Conservation (phyloP, 2,888 invertebrate genomes). For the Cotesia congregata region DNA sequence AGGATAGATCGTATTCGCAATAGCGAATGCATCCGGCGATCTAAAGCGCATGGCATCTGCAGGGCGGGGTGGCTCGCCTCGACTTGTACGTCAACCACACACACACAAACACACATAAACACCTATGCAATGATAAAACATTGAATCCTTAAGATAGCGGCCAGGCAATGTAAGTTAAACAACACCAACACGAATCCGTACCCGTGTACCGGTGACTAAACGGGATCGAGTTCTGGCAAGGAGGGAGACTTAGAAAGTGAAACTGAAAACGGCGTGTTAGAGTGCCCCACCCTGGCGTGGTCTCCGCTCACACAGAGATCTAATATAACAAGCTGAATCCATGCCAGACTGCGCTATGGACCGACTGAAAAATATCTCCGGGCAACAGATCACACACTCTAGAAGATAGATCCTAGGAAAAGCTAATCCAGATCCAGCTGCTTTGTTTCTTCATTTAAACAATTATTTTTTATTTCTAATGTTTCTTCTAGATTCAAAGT, state of each 20-base stretch:
- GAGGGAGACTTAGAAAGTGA: slow-evolving; percentile 68
- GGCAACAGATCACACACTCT: background rate
- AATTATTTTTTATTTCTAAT: too few species aligned
- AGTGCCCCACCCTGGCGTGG: slow-evolving; percentile 69
- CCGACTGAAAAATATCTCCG: background rate
- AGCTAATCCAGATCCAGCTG: slow-evolving; percentile 9
- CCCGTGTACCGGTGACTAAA: slow-evolving; percentile 21
- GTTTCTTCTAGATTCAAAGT: too few species aligned
- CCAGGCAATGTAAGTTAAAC: background rate
- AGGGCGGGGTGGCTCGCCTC: slow-evolving; percentile 53
- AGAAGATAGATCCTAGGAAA: background rate
- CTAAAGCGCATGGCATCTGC: slow-evolving; percentile 48
- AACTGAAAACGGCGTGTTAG: slow-evolving; percentile 69
- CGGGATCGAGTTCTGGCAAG: slow-evolving; percentile 43
- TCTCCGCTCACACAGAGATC: slow-evolving; percentile 51
- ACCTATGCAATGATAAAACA: slow-evolving; percentile 2
- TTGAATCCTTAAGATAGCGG: background rate
- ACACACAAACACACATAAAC: slow-evolving; percentile 4
- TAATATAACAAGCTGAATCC: slow-evolving; percentile 18
- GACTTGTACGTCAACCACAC: slow-evolving; percentile 38
- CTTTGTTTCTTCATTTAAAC: background rate
- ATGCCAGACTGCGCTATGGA: slow-evolving; percentile 9
- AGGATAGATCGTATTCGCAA: slow-evolving; percentile 38
- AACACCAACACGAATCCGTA: background rate
- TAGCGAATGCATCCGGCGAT: slow-evolving; percentile 52